phyloP scores from a whole-genome alignment of 2,888 invertebrate genomes.

The Junonia oenone region DNA sequence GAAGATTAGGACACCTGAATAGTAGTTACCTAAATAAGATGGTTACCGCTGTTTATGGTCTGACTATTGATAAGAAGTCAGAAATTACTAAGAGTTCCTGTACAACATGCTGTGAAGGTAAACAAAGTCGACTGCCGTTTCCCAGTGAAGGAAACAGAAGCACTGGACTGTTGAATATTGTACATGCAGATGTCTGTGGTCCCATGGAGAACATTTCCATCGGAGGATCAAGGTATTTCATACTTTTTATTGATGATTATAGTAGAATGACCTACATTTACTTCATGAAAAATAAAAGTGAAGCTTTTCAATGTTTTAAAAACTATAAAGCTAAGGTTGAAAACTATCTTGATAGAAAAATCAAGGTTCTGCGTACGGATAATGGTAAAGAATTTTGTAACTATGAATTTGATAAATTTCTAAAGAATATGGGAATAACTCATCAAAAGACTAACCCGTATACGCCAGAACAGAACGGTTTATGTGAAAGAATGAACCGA shows the following conservation, averaged over 20 bases:
- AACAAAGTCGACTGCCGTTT: slow-evolving; percentile 20
- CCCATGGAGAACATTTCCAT: slow-evolving; percentile 2
- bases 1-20: slow-evolving; percentile 22
- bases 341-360: neutral
- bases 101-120: slow-evolving; percentile 20
- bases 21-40: slow-evolving; percentile 16
- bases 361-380: slow-evolving; percentile 19
- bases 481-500: too few relatives aligned
- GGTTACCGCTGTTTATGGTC: slow-evolving; percentile 18
- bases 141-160: slow-evolving; percentile 4
- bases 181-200: slow-evolving; percentile 20
- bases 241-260: neutral
- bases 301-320: slow-evolving; percentile 25
- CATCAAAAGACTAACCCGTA: slow-evolving; percentile 31
- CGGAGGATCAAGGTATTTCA: neutral
- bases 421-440: slow-evolving; percentile 26
- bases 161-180: slow-evolving; percentile 8
- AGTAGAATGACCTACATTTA: slow-evolving; percentile 16
- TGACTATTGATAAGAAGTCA: slow-evolving; percentile 10
- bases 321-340: slow-evolving; percentile 19
- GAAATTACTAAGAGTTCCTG: slow-evolving; percentile 16
- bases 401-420: slow-evolving; percentile 19
- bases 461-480: slow-evolving; percentile 28
- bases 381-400: slow-evolving; percentile 27
- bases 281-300: slow-evolving; percentile 30